A percentile compares a stretch with the other conserved stretches of the same genome.
phyloP scores from a whole-genome alignment of 2,113 vertebrate species.

The Myrmecobius fasciatus region DNA sequence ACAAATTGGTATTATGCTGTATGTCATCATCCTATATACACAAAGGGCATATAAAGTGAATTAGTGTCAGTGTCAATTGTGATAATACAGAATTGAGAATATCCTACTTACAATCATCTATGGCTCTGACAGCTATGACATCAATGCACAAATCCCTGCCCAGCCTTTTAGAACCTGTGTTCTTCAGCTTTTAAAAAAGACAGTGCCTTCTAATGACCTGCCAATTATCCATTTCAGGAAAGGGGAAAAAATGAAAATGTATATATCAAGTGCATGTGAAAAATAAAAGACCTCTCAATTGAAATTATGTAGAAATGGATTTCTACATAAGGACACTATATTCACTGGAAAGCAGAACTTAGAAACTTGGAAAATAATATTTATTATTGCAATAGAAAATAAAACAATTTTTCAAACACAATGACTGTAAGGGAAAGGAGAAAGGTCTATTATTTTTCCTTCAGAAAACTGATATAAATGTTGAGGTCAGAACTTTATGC shows the following conservation, averaged over 20 bases:
- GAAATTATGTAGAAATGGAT: too few species aligned
- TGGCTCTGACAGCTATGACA: constrained; percentile 43
- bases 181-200: constrained; percentile 44
- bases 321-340: neutral
- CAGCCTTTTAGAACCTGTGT: constrained; percentile 41
- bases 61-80: constrained; percentile 59
- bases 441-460: neutral
- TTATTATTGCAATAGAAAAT: neutral
- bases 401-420: constrained; percentile 9
- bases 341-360: constrained; percentile 3
- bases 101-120: constrained; percentile 42
- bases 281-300: constrained; percentile 6
- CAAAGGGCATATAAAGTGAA: constrained; percentile 50
- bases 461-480: constrained; percentile 6
- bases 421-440: constrained; percentile 22
- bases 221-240: neutral
- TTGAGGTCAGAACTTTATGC: neutral
- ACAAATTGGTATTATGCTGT: constrained; percentile 33
- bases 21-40: neutral
- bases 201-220: neutral
- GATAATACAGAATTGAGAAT: constrained; percentile 51
- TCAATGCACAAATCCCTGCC: constrained; percentile 30
- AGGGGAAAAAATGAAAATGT: neutral
- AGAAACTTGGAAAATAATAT: constrained; percentile 17
- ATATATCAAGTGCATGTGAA: neutral